phyloP scores from a whole-genome alignment of 2,113 vertebrate genomes.

The Phoenicopterus ruber region DNA sequence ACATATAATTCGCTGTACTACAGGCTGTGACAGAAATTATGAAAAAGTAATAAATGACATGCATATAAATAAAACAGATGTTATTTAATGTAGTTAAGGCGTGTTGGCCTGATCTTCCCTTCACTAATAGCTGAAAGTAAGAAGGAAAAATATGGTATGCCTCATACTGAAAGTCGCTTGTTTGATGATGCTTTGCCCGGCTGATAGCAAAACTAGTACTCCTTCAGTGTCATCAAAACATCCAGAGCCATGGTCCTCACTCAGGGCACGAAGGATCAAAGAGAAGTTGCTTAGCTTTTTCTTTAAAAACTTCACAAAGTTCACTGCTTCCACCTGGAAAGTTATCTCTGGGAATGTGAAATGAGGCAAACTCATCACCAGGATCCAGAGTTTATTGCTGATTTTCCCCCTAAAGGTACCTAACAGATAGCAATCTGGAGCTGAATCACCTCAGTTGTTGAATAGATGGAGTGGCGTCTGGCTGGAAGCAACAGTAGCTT shows the following conservation, averaged over 20 bases:
- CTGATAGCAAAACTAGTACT: neutral
- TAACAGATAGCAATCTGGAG: neutral
- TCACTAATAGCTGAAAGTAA: neutral
- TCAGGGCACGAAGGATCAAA: neutral
- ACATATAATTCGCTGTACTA: neutral
- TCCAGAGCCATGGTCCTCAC: neutral
- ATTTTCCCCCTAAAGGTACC: neutral
- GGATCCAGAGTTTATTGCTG: neutral
- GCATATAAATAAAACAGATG: neutral
- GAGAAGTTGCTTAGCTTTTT: neutral
- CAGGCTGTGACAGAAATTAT: neutral
- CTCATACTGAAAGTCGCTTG: neutral
- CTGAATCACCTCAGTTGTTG: neutral
- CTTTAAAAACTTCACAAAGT: neutral
- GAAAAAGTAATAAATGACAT: neutral
- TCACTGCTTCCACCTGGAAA: neutral
- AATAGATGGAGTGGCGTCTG: neutral
- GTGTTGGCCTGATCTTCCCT: neutral
- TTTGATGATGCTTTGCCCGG: neutral
- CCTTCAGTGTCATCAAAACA: neutral
- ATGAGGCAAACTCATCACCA: neutral
- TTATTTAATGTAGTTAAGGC: neutral
- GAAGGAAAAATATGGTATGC: neutral
- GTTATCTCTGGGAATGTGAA: neutral
- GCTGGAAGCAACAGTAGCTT: slow-evolving; percentile 3